Percentiles rank a stretch among this genome's conserved stretches.
phyloP scores from a whole-genome alignment of 2,888 invertebrate species.

The Drosophila siamana region DNA sequence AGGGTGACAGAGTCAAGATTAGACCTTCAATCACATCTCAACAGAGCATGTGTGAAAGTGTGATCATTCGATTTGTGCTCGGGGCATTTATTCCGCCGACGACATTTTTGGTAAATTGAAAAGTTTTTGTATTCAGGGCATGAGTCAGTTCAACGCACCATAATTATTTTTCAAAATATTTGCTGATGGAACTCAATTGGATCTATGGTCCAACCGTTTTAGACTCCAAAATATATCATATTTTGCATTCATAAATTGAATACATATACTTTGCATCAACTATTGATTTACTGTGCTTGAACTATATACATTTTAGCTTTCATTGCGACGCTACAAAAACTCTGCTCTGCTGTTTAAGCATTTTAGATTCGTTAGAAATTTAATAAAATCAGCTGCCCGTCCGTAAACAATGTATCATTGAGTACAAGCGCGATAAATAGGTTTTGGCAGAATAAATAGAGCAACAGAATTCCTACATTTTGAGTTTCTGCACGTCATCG shows the following conservation, averaged over 20 bases:
- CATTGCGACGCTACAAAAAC: too few species aligned
- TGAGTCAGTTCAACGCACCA: background rate
- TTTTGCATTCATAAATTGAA: too few species aligned
- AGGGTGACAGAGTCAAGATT: slow-evolving; percentile 37
- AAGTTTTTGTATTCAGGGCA: background rate
- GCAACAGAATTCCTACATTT: slow-evolving; percentile 1
- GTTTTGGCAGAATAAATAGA: background rate
- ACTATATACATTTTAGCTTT: too few species aligned
- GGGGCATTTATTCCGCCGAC: background rate
- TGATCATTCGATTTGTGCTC: background rate
- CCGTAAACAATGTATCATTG: background rate
- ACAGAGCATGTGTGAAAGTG: background rate
- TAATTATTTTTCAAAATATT: background rate
- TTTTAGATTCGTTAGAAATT: background rate
- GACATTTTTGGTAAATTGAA: slow-evolving; percentile 2
- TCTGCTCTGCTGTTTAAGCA: background rate
- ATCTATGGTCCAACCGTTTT: background rate
- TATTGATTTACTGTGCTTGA: too few species aligned
- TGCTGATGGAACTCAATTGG: background rate
- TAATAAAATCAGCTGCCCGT: background rate
- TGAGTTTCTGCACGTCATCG: slow-evolving; percentile 16
- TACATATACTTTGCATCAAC: too few species aligned
- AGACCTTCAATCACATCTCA: slow-evolving; percentile 34
- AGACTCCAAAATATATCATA: too few species aligned
- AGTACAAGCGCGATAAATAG: background rate